Evolutionary conservation across 2,888 invertebrate genomes (phyloP).

Genomic region (Lithophane socia): DNA sequence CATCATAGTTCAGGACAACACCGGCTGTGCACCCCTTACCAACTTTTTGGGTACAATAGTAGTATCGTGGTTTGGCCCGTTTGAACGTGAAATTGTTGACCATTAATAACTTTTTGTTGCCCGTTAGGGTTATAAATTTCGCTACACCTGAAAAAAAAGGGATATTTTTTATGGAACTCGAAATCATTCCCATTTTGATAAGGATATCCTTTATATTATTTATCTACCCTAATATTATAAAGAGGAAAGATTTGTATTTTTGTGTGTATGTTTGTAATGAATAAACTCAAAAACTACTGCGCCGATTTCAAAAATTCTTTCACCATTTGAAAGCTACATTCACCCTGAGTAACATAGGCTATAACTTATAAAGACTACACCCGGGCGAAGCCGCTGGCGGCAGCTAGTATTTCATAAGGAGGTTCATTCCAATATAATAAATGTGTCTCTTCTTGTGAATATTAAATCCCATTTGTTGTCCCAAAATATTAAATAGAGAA

Average conservation of each 20-base stretch:
- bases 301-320: too few species aligned
- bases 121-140: not conserved
- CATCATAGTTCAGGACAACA: constrained; percentile 67
- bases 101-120: constrained; percentile 67
- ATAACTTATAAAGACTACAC: too few species aligned
- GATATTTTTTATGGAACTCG: not conserved
- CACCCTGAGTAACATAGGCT: too few species aligned
- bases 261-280: too few species aligned
- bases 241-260: too few species aligned
- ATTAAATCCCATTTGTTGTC: not conserved
- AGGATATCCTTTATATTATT: not conserved
- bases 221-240: too few species aligned
- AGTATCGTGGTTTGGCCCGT: constrained; percentile 66
- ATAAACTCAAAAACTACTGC: too few species aligned
- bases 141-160: constrained; percentile 11
- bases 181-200: not conserved
- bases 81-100: constrained; percentile 74
- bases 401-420: too few species aligned
- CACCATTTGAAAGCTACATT: too few species aligned
- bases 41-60: constrained; percentile 76
- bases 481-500: not conserved
- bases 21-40: constrained; percentile 75
- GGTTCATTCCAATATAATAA: not conserved
- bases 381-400: too few species aligned
- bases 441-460: not conserved